Evolutionary conservation across 2,888 invertebrate species (phyloP).

Genomic region (Pollenia amentaria): DNA sequence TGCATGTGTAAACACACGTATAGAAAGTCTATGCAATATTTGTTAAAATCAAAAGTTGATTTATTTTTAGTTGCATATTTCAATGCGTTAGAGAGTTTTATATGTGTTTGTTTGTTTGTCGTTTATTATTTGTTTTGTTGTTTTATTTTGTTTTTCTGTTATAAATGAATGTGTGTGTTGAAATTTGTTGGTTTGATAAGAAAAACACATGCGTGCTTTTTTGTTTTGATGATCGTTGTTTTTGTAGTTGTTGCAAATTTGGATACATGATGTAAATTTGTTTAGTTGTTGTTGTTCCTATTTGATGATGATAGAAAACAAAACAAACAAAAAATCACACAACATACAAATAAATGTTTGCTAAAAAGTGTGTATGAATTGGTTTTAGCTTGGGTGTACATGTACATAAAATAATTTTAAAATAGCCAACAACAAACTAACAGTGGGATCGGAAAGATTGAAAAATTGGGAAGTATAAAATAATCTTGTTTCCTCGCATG

Average conservation of each 20-base stretch:
- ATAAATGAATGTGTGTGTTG: not conserved
- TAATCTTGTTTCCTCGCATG: too few relatives aligned
- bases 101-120: conserved; percentile 35
- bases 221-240: not conserved
- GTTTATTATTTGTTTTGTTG: conserved; percentile 10
- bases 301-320: conserved; percentile 49
- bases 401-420: conserved; percentile 11
- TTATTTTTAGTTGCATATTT: conserved; percentile 73
- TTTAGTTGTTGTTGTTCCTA: conserved; percentile 34
- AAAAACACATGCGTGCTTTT: conserved; percentile 59
- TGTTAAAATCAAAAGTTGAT: conserved; percentile 75
- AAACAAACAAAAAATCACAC: conserved; percentile 5
- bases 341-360: conserved; percentile 13
- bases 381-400: conserved; percentile 2
- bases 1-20: not conserved
- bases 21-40: conserved; percentile 65
- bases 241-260: conserved; percentile 47
- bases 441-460: conserved; percentile 1
- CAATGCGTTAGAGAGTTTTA: conserved; percentile 63
- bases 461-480: not conserved
- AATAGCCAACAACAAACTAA: conserved; percentile 22
- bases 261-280: conserved; percentile 47
- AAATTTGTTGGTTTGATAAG: conserved; percentile 12
- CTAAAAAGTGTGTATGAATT: not conserved
- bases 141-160: conserved; percentile 43